phyloP scores from a whole-genome alignment of 1,140 invertebrate genomes.

The Drosophila aff. region DNA sequence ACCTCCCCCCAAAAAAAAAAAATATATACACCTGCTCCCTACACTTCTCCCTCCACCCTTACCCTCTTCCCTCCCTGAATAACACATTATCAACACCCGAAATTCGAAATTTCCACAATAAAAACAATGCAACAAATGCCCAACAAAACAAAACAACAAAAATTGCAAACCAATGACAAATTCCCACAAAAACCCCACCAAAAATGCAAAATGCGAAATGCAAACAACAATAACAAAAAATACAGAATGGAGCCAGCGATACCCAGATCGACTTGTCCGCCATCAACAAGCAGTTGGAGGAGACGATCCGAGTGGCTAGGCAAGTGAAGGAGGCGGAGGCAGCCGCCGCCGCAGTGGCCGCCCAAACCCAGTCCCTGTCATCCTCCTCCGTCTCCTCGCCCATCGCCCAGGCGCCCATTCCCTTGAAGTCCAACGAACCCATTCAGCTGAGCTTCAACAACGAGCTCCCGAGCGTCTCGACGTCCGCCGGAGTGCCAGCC shows the following conservation, averaged over 20 bases:
- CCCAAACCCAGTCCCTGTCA: slow-evolving; percentile 39
- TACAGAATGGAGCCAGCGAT: slow-evolving; percentile 79
- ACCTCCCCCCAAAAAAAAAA: slow-evolving; percentile 1
- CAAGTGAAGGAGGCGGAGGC: slow-evolving; percentile 82
- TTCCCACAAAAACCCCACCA: slow-evolving; percentile 30
- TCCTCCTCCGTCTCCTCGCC: slow-evolving; percentile 45
- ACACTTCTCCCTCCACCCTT: background rate
- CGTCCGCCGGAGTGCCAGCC: slow-evolving; percentile 6
- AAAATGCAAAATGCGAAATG: slow-evolving; percentile 18
- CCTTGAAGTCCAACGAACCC: slow-evolving; percentile 77
- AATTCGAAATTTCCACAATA: slow-evolving; percentile 66
- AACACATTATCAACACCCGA: slow-evolving; percentile 57
- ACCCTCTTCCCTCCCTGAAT: slow-evolving; percentile 5
- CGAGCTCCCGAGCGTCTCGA: slow-evolving; percentile 69
- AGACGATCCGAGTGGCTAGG: slow-evolving; percentile 83
- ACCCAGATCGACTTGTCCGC: slow-evolving; percentile 82
- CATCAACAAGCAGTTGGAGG: slow-evolving; percentile 84
- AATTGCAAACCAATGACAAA: slow-evolving; percentile 25
- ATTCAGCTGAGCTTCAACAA: slow-evolving; percentile 85
- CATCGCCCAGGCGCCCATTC: slow-evolving; percentile 57
- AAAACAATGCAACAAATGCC: slow-evolving; percentile 56
- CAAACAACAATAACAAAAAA: background rate
- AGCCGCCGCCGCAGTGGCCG: slow-evolving; percentile 64
- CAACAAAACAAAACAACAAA: slow-evolving; percentile 30
- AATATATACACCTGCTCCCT: slow-evolving; percentile 4